Percentiles rank a stretch among this genome's conserved stretches.
phyloP scores from a whole-genome alignment of 1,140 invertebrate species.

The Eciton burchellii region DNA sequence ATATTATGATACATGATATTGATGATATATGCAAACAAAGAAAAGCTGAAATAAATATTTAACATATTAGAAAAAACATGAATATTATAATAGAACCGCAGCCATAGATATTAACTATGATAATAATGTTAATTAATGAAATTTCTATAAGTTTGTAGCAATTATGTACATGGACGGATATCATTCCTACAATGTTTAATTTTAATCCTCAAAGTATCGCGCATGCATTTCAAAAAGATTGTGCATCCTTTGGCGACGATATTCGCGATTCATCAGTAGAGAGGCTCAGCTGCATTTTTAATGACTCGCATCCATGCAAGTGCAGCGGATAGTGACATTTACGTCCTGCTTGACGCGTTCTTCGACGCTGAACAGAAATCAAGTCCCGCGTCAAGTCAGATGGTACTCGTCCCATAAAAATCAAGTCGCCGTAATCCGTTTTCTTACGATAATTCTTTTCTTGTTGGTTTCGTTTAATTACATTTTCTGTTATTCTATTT shows the following conservation, averaged over 20 bases:
- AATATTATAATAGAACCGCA: neutral
- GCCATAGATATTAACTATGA: neutral
- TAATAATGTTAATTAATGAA: neutral
- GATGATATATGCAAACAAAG: too few species aligned
- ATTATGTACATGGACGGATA: slow-evolving; percentile 6
- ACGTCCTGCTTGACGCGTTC: neutral
- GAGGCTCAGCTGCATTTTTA: slow-evolving; percentile 10
- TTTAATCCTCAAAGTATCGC: slow-evolving; percentile 14
- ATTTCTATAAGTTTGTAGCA: neutral
- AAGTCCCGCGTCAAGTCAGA: slow-evolving; percentile 4
- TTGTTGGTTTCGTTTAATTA: neutral
- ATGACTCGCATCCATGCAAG: slow-evolving; percentile 27
- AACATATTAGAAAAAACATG: neutral
- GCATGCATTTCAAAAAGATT: slow-evolving; percentile 21
- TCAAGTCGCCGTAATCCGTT: slow-evolving; percentile 1
- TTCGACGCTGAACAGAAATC: neutral
- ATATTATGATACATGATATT: too few species aligned
- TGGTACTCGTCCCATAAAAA: slow-evolving; percentile 15
- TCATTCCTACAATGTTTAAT: slow-evolving; percentile 39
- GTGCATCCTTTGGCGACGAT: neutral
- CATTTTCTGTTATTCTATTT: slow-evolving; percentile 7
- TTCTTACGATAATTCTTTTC: neutral
- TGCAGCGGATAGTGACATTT: slow-evolving; percentile 17
- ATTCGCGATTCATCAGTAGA: slow-evolving; percentile 17
- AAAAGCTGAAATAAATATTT: neutral